Percentiles rank a stretch among this genome's conserved stretches.
Evolutionary conservation across 2,113 vertebrate genomes (phyloP).

Genomic region (Gallinago undulata): DNA sequence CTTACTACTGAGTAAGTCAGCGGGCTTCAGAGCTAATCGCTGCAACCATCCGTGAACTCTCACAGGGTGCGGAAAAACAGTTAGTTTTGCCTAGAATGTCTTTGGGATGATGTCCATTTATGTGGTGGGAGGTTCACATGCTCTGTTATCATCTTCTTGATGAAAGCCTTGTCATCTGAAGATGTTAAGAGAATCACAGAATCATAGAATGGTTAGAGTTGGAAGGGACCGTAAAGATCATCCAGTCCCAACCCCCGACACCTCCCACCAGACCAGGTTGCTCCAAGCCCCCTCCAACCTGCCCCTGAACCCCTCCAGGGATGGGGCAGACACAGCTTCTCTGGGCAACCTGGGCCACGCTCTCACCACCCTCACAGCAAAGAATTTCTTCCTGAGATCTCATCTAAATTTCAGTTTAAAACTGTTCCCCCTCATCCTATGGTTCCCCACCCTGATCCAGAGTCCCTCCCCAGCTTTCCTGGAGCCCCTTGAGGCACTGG

Average conservation of each 20-base stretch:
- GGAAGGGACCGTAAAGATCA: neutral
- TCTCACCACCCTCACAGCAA: neutral
- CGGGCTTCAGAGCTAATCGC: neutral
- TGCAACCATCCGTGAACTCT: constrained; percentile 37
- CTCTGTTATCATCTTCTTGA: neutral
- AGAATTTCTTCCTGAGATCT: neutral
- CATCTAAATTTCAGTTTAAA: neutral
- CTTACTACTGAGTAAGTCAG: constrained; percentile 19
- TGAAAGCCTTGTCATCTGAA: neutral
- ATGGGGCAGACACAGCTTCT: neutral
- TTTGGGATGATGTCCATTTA: neutral
- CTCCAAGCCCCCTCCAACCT: neutral
- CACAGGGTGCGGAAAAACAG: neutral
- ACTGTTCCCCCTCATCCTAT: neutral
- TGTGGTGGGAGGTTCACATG: neutral
- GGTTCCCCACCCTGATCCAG: neutral
- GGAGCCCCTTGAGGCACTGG: neutral
- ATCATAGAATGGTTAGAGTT: neutral
- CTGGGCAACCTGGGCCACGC: neutral
- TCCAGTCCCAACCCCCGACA: neutral
- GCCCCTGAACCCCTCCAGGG: neutral
- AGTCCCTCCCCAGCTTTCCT: neutral
- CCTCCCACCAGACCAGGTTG: neutral
- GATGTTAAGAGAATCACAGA: neutral
- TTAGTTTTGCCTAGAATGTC: neutral